Evolutionary conservation across 2,888 invertebrate genomes (phyloP).

Genomic region (Dicyrtoma fusca): DNA sequence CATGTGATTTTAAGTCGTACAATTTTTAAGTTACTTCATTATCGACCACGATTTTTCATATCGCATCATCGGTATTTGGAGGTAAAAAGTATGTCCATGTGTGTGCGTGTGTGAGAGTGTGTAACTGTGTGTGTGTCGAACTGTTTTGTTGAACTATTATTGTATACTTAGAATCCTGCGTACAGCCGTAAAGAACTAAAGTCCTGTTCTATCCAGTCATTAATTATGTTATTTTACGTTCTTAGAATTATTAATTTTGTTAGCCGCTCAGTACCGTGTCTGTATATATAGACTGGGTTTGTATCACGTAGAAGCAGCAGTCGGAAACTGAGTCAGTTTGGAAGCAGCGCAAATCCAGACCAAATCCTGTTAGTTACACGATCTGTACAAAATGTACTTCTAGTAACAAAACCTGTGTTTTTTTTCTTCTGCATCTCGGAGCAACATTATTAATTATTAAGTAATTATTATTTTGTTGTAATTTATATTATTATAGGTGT

Average conservation of each 20-base stretch:
- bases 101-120: too few relatives aligned
- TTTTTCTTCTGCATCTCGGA: slow-evolving; percentile 16
- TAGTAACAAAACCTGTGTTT: slow-evolving; percentile 21
- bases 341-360: slow-evolving; percentile 8
- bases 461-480: too few relatives aligned
- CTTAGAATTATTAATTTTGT: not conserved
- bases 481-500: too few relatives aligned
- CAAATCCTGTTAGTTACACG: not conserved
- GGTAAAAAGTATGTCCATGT: too few relatives aligned
- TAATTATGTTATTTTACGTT: slow-evolving; percentile 10
- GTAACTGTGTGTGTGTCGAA: too few relatives aligned
- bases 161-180: slow-evolving; percentile 1
- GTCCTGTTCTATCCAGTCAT: slow-evolving; percentile 34
- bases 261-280: not conserved
- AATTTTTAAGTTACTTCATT: slow-evolving; percentile 4
- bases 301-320: not conserved
- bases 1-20: slow-evolving; percentile 19
- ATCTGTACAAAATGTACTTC: not conserved
- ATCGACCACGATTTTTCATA: not conserved
- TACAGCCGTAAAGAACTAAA: slow-evolving; percentile 14
- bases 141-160: not conserved
- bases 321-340: slow-evolving; percentile 12
- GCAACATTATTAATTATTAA: not conserved
- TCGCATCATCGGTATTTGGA: too few relatives aligned
- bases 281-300: slow-evolving; percentile 8